These are phyloP conservation scores for Ormyrus thymus DNA, from an alignment of 2,888 invertebrate genomes.

Conservation along the genomic window DNA sequence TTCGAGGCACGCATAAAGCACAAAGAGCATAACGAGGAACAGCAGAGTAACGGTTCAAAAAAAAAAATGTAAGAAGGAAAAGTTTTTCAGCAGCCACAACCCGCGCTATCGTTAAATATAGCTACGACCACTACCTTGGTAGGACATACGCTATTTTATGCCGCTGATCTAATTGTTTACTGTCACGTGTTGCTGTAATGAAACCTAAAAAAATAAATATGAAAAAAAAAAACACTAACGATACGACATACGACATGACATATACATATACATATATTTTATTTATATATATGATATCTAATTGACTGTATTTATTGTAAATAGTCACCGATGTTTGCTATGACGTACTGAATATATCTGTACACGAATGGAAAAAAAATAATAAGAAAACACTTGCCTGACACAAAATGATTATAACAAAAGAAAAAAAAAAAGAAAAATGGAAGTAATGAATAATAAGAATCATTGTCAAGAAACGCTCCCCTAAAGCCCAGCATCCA, in stretches of 20 bases:
- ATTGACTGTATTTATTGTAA: constrained; percentile 74
- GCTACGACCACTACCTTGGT: constrained; percentile 73
- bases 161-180: constrained; percentile 74
- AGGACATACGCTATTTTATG: constrained; percentile 71
- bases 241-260: constrained; percentile 64
- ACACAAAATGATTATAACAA: constrained; percentile 57
- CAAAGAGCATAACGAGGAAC: constrained; percentile 55
- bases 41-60: constrained; percentile 29
- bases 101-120: constrained; percentile 63
- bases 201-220: constrained; percentile 38
- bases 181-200: constrained; percentile 73
- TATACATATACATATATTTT: constrained; percentile 66
- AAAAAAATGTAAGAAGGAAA: neutral
- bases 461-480: constrained; percentile 26
- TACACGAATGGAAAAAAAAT: constrained; percentile 68
- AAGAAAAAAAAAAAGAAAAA: constrained; percentile 34
- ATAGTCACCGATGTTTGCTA: constrained; percentile 74
- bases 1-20: constrained; percentile 34
- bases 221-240: constrained; percentile 61
- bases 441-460: neutral
- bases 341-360: constrained; percentile 72
- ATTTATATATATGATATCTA: constrained; percentile 70
- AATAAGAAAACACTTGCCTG: constrained; percentile 62
- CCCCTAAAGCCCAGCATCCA: constrained; percentile 3
- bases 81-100: constrained; percentile 62